Base-by-base conservation (phyloP, 2,888 invertebrate species). In the Calliphora vomitoria region DNA sequence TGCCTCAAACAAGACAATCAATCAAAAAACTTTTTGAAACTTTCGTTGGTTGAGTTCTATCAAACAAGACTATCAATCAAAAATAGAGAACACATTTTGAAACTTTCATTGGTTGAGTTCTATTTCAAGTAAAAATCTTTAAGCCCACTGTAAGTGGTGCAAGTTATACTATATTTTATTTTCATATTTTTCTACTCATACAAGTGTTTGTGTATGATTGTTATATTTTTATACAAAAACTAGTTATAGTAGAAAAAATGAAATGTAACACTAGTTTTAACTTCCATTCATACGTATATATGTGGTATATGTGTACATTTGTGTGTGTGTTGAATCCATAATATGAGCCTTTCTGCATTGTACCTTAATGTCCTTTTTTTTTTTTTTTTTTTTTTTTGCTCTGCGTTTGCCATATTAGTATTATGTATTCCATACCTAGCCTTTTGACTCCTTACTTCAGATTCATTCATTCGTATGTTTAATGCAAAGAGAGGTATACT, bases 401-500 rank as follows among this genome's bases (percentile, higher is more conserved):
- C 6, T 44, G 6, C n/a, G 8, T 53, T 20, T 53, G 31, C 31
- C 8, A 50, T 44, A 47, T 31, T 50, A 75, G 31, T 18, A 62
- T 44, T 64, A 50, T 58, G 41, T 60, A 60, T 74, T 41, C 58
- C 47, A n/a, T 15, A 6, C 58, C 3, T 60, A 71, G 60, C 80
- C 71, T 71, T 76, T 80, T 68, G 58, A 69, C 79, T 79, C 58
- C 41, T 60, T 60, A 38, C 44, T 35, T 58, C 35, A 47, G 3
- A 44, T 62, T 60, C 47, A 50, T 13, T 69, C 31, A 55, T 18
- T 66, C 15, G 60, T 6, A 60, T 15, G 18, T 10, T 10, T 44
- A 6, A 74, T 44, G 25, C 6, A 31, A 6, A 38, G 1, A 31
- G n/a, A 68, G 41, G 18, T 47, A 69, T 4, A 31, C 0, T 31